Evolutionary conservation across 2,888 invertebrate genomes (phyloP).

Genomic region (Ecdyonurus torrentis): DNA sequence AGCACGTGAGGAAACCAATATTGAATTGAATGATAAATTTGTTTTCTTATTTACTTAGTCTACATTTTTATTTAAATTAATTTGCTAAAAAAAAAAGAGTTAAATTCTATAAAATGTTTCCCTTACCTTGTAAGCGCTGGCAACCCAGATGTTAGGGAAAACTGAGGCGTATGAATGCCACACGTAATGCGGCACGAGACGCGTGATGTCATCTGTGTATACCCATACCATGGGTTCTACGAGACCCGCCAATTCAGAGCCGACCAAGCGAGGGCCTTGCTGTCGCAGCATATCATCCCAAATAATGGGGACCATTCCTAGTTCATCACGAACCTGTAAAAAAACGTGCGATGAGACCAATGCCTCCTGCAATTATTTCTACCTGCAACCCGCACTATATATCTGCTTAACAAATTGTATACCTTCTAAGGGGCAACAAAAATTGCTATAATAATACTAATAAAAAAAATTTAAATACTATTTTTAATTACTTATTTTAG

Average conservation of each 20-base stretch:
- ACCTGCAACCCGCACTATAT: too few relatives aligned
- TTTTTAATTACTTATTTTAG: conserved; percentile 19
- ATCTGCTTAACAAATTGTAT: too few relatives aligned
- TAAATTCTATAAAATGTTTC: too few relatives aligned
- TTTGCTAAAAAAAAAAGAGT: too few relatives aligned
- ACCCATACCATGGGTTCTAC: conserved; percentile 57
- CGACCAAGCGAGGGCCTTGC: conserved; percentile 30
- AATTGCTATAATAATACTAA: background rate
- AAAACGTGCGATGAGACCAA: too few relatives aligned
- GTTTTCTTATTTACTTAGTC: too few relatives aligned
- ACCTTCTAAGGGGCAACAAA: background rate
- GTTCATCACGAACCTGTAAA: background rate
- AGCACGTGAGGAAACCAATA: too few relatives aligned
- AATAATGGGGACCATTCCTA: conserved; percentile 40
- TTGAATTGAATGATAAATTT: too few relatives aligned
- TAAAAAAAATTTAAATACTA: conserved; percentile 31
- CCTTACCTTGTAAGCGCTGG: conserved; percentile 52
- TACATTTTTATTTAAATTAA: too few relatives aligned
- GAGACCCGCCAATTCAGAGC: conserved; percentile 29
- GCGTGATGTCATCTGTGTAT: conserved; percentile 30
- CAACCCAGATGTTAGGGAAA: conserved; percentile 59
- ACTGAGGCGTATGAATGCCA: conserved; percentile 38
- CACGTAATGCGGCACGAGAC: conserved; percentile 25
- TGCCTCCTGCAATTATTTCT: too few relatives aligned
- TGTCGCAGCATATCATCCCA: conserved; percentile 71